Evolutionary conservation across 2,797 vertebrate genomes (phyloP), one percentile per base, ranked within the genome.

Genomic region (Gobionotothen gibberifrons): DNA sequence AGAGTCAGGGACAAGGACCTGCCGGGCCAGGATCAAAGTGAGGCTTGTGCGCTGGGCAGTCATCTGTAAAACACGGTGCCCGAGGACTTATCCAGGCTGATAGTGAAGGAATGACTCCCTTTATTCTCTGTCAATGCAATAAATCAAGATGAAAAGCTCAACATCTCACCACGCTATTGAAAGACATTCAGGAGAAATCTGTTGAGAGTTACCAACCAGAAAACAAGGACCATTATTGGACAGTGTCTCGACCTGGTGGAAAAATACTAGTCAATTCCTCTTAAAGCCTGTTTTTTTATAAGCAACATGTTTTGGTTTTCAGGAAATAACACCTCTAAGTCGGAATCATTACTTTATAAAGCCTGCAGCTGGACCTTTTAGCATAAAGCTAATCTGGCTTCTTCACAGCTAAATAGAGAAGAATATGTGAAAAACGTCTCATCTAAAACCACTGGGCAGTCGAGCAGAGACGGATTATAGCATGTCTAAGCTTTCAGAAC

Each of bases 1-100:
- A 69, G 39, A 90, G 74, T 89, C 78, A 69, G 76, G 76, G 75
- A 89, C 83, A 72, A 74, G 69, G 82, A 90, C 85, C 87, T 86
- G 69, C 59, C 46, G 82, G 83, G 87, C 87, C 79, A 75, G 81
- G 83, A 90, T 90, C 85, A 87, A 84, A 74, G 73, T 76, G 22
- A 32, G 70, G 53, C 69, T 84, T 36, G 40, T 76, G 77, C 58
- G 58, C 68, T 47, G 74, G 76, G 70, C 68, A 70, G 66, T 85
- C 83, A 82, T 70, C 79, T 86, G 85, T 86, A 85, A 91, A 88
- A 88, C 65, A 61, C 63, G 61, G 70, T 32, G 79, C 81, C 79
- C 39, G 65, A 74, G 76, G 76, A 84, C 57, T 75, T 81, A 75
- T 67, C 55, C 78, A n/a, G 61, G 76, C 78, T 82, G 68, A 66